A percentile compares a stretch with the other conserved stretches of the same genome.
Conservation (phyloP, 2,888 invertebrate genomes). For the Himalopsyche anomala region DNA sequence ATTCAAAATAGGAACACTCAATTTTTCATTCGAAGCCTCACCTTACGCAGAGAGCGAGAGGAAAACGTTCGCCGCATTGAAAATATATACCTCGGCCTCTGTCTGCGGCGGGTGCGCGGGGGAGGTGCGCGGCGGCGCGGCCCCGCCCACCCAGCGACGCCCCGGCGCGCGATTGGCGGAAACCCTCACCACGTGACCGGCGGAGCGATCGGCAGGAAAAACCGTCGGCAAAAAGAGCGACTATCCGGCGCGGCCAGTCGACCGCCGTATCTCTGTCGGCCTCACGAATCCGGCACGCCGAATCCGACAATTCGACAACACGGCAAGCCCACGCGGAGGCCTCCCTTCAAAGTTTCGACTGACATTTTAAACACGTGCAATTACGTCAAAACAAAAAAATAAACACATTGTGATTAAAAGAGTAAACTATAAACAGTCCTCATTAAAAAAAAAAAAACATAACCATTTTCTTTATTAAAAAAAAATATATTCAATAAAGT, state of each 20-base stretch:
- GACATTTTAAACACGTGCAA: slow-evolving; percentile 22
- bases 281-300: slow-evolving; percentile 20
- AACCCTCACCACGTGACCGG: slow-evolving; percentile 28
- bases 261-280: slow-evolving; percentile 36
- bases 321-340: slow-evolving; percentile 39
- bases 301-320: slow-evolving; percentile 22
- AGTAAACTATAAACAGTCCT: too few relatives aligned
- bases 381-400: background rate
- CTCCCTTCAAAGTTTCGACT: slow-evolving; percentile 26
- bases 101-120: slow-evolving; percentile 4
- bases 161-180: slow-evolving; percentile 40
- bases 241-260: slow-evolving; percentile 10
- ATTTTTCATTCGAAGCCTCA: slow-evolving; percentile 42
- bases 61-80: slow-evolving; percentile 12
- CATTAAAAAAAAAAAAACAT: too few relatives aligned
- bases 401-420: too few relatives aligned
- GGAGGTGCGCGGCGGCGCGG: slow-evolving; percentile 19
- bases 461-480: background rate
- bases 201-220: background rate
- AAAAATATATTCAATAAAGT: background rate
- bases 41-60: slow-evolving; percentile 8
- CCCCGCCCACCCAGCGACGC: slow-evolving; percentile 16
- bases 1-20: slow-evolving; percentile 43
- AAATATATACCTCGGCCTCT: slow-evolving; percentile 3
- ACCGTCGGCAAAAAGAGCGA: slow-evolving; percentile 1